Conservation (phyloP, 2,888 invertebrate species). For the Unio delphinus region DNA sequence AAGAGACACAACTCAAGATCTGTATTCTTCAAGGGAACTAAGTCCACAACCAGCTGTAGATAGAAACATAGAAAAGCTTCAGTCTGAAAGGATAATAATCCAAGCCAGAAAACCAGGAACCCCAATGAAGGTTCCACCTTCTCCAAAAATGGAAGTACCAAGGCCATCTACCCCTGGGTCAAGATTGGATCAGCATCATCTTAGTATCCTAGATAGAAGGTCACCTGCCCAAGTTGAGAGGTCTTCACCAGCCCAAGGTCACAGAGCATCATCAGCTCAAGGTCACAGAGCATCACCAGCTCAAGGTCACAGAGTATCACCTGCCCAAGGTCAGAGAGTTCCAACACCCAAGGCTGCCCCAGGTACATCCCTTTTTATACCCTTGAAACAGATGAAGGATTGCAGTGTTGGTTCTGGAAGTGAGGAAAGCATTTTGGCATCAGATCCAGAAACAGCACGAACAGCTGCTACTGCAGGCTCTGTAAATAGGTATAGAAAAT, state of each 20-base stretch:
- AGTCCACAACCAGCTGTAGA: not conserved
- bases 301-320: slow-evolving; percentile 2
- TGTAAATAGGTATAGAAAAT: slow-evolving; percentile 34
- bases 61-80: not conserved
- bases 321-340: slow-evolving; percentile 8
- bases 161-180: slow-evolving; percentile 14
- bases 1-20: slow-evolving; percentile 38
- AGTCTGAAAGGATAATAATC: not conserved
- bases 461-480: slow-evolving; percentile 39
- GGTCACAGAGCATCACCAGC: slow-evolving; percentile 10
- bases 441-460: slow-evolving; percentile 48
- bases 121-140: not conserved
- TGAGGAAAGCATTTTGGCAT: slow-evolving; percentile 43
- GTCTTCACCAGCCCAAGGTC: slow-evolving; percentile 7
- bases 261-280: slow-evolving; percentile 10
- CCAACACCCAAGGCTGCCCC: slow-evolving; percentile 5
- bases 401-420: slow-evolving; percentile 43
- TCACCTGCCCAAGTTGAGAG: slow-evolving; percentile 16
- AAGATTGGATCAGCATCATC: slow-evolving; percentile 2
- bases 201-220: slow-evolving; percentile 5
- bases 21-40: slow-evolving; percentile 32
- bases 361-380: not conserved
- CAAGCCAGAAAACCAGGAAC: not conserved
- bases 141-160: slow-evolving; percentile 8
- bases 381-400: slow-evolving; percentile 7